Evolutionary conservation across 2,888 invertebrate genomes (phyloP).

Genomic region (Congeria kusceri): DNA sequence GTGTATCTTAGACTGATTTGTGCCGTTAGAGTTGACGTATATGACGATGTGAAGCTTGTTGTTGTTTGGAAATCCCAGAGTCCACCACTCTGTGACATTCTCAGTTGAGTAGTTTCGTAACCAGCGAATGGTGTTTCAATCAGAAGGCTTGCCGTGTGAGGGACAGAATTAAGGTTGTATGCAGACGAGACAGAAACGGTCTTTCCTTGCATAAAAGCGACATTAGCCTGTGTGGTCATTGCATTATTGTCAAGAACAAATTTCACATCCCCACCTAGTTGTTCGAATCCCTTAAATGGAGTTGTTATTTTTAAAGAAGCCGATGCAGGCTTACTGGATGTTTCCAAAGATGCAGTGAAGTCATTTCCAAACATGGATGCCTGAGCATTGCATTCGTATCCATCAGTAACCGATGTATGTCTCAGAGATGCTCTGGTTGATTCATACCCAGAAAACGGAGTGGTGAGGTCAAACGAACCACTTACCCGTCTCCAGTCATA

Average conservation of each 20-base stretch:
- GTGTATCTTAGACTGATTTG: conserved; percentile 30
- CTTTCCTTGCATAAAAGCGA: conserved; percentile 43
- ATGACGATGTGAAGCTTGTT: conserved; percentile 22
- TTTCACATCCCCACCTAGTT: conserved; percentile 42
- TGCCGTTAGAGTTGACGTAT: conserved; percentile 18
- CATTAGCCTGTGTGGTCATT: conserved; percentile 33
- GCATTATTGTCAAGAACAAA: conserved; percentile 17
- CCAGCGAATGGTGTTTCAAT: conserved; percentile 48
- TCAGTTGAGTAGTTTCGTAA: conserved; percentile 30
- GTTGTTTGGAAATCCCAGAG: conserved; percentile 40
- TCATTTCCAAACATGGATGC: conserved; percentile 39
- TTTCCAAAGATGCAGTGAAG: conserved; percentile 39
- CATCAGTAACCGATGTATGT: conserved; percentile 49
- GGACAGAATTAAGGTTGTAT: conserved; percentile 21
- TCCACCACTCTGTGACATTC: conserved; percentile 30
- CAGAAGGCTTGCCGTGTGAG: conserved; percentile 8
- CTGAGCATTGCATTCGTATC: conserved; percentile 54
- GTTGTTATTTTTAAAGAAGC: conserved; percentile 28
- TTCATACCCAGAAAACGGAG: conserved; percentile 52
- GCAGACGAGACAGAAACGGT: conserved; percentile 37
- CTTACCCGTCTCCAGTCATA: conserved; percentile 51
- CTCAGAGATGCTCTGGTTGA: conserved; percentile 26
- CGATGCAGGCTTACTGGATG: conserved; percentile 31
- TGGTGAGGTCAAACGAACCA: conserved; percentile 37
- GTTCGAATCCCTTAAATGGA: conserved; percentile 42